phyloP scores from a whole-genome alignment of 2,113 vertebrate species.

The Galemys pyrenaicus region DNA sequence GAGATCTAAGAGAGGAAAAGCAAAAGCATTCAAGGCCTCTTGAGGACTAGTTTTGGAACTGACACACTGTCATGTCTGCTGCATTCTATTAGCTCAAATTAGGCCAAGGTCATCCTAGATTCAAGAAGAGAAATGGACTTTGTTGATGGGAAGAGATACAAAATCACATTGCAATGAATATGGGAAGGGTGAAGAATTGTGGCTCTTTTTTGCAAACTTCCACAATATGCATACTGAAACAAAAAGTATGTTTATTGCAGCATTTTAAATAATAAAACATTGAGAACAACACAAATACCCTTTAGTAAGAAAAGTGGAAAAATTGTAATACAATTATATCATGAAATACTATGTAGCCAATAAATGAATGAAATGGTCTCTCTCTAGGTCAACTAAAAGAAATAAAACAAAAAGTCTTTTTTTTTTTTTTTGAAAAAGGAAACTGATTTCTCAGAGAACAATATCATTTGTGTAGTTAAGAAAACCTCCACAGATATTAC shows the following conservation, averaged over 20 bases:
- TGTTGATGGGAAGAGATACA: background rate
- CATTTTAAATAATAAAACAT: background rate
- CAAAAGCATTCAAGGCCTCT: background rate
- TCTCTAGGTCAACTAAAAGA: background rate
- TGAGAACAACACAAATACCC: background rate
- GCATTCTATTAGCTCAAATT: background rate
- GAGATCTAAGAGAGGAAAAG: background rate
- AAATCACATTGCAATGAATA: background rate
- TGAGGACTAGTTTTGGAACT: background rate
- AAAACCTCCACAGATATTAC: background rate
- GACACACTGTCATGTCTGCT: background rate
- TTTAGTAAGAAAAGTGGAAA: background rate
- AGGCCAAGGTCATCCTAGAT: background rate
- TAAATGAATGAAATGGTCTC: background rate
- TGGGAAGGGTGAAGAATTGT: background rate
- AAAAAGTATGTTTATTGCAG: background rate
- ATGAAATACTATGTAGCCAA: background rate
- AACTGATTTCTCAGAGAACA: background rate
- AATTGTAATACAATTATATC: background rate
- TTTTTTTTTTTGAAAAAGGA: background rate
- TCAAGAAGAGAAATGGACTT: background rate
- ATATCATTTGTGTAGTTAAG: background rate
- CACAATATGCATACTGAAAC: background rate
- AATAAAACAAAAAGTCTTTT: background rate
- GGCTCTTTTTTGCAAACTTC: background rate